A percentile compares a stretch with the other conserved stretches of the same genome.
Conservation (phyloP, 1,140 invertebrate genomes). For the Argopecten irradians region DNA sequence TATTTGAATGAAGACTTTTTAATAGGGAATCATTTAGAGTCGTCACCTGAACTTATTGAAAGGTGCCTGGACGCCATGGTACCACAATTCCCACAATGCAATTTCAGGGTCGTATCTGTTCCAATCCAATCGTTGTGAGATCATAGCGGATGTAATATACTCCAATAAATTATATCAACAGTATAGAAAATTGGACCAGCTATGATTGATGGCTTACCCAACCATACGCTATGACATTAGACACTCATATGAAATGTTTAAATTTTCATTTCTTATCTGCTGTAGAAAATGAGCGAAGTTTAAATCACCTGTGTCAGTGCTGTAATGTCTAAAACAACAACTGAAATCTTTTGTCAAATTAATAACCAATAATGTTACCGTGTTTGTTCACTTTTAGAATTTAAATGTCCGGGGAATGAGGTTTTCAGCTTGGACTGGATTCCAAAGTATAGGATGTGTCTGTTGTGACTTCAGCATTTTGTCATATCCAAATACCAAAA, state of each 20-base stretch:
- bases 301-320: not conserved
- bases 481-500: not conserved
- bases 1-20: conserved; percentile 3
- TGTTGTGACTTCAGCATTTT: not conserved
- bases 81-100: not conserved
- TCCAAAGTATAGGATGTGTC: not conserved
- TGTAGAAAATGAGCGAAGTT: not conserved
- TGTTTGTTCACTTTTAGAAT: not conserved
- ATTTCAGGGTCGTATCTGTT: not conserved
- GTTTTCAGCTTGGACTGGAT: not conserved
- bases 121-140: conserved; percentile 13
- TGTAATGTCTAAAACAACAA: conserved; percentile 2
- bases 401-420: not conserved
- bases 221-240: not conserved
- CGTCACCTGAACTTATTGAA: not conserved
- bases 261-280: not conserved
- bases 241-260: not conserved
- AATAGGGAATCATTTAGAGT: not conserved
- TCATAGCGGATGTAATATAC: conserved; percentile 1
- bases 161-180: not conserved
- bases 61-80: not conserved
- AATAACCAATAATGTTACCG: not conserved
- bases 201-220: not conserved
- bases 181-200: not conserved
- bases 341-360: not conserved